Evolutionary conservation across 2,888 invertebrate genomes (phyloP).

Genomic region (Drosophila setosimentum): DNA sequence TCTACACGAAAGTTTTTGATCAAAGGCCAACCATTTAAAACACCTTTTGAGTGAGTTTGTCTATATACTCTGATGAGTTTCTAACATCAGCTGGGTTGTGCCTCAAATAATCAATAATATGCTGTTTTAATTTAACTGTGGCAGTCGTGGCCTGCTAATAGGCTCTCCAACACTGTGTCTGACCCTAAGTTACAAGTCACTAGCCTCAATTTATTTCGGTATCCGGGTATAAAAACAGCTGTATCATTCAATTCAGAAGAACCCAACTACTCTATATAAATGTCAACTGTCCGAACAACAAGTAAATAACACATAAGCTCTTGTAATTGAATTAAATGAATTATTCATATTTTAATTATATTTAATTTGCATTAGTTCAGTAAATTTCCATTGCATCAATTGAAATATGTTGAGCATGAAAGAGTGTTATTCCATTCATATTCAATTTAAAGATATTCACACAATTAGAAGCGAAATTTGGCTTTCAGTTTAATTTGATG

Average conservation of each 20-base stretch:
- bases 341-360: conserved; percentile 20
- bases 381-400: neutral
- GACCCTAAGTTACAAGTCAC: neutral
- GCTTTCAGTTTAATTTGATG: neutral
- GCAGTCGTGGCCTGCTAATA: neutral
- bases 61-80: neutral
- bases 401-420: neutral
- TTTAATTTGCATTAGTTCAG: neutral
- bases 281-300: neutral
- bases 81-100: neutral
- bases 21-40: neutral
- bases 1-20: conserved; percentile 1
- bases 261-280: neutral
- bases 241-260: conserved; percentile 11
- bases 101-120: neutral
- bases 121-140: neutral
- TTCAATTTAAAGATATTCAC: neutral
- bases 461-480: neutral
- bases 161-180: neutral
- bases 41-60: conserved; percentile 9
- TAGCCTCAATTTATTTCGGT: neutral
- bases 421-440: neutral
- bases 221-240: conserved; percentile 8
- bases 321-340: conserved; percentile 8
- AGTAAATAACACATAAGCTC: conserved; percentile 1